A percentile compares a stretch with the other conserved stretches of the same genome.
Conservation (phyloP, 2,797 vertebrate genomes). For the Macropodus opercularis region DNA sequence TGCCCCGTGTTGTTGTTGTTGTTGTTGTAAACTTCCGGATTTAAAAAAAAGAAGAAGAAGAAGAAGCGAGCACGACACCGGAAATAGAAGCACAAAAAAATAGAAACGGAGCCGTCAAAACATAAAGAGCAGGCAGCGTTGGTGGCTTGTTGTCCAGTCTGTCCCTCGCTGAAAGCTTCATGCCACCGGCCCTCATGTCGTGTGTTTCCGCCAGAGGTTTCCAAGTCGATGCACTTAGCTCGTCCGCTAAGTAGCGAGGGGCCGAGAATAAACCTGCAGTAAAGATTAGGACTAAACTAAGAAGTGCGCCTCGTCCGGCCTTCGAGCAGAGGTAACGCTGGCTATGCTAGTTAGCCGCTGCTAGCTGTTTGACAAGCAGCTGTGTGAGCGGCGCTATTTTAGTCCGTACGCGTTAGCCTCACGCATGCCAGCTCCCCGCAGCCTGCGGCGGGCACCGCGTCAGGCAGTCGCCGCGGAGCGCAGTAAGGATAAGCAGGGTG, state of each 20-base stretch:
- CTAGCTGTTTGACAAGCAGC: constrained; percentile 29
- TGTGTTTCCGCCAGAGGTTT: constrained; percentile 29
- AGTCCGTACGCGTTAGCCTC: constrained; percentile 6
- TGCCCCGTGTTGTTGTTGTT: neutral
- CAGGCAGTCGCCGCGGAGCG: constrained; percentile 4
- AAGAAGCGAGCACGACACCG: constrained; percentile 57
- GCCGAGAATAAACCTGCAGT: constrained; percentile 65
- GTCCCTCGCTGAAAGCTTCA: constrained; percentile 18
- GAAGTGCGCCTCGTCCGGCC: constrained; percentile 77
- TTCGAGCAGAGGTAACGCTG: constrained; percentile 73
- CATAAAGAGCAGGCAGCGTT: constrained; percentile 74
- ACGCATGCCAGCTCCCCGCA: constrained; percentile 12
- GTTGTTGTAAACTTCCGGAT: constrained; percentile 53
- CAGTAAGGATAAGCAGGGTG: constrained; percentile 9
- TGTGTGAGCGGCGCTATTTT: constrained; percentile 15
- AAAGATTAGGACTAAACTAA: constrained; percentile 76
- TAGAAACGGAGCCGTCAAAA: constrained; percentile 76
- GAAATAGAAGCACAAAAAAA: constrained; percentile 63
- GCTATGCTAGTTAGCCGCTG: constrained; percentile 62
- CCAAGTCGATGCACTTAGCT: constrained; percentile 53
- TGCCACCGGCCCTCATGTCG: constrained; percentile 58
- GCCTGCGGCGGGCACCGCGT: constrained; percentile 15
- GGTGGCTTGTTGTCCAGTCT: constrained; percentile 34
- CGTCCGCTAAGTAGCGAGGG: constrained; percentile 29
- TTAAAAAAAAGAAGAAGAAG: too few species aligned